These are phyloP conservation scores for Athene cunicularia DNA, from an alignment of 2,113 vertebrate species.

Conservation along the genomic window DNA sequence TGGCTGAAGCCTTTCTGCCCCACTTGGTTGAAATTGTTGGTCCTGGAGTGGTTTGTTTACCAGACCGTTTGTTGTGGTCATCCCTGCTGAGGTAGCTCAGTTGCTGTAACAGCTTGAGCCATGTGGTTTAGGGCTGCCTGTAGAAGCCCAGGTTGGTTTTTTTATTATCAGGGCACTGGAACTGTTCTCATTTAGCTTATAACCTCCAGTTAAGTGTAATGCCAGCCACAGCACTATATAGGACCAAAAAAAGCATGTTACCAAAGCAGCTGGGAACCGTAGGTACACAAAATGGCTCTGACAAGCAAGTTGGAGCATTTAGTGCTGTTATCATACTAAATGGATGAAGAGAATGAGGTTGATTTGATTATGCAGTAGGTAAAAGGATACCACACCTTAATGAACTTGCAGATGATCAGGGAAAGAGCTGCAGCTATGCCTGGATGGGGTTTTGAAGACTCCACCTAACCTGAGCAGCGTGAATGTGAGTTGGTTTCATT, in stretches of 20 bases:
- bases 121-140: neutral
- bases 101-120: neutral
- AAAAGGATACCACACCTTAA: neutral
- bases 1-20: neutral
- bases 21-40: neutral
- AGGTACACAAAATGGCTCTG: neutral
- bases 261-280: neutral
- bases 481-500: neutral
- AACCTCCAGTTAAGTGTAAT: neutral
- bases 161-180: neutral
- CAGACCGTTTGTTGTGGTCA: neutral
- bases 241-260: neutral
- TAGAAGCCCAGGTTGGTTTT: neutral
- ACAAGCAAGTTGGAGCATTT: neutral
- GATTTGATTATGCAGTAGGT: neutral
- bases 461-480: neutral
- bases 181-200: neutral
- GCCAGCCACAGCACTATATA: neutral
- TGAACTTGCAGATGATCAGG: neutral
- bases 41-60: neutral
- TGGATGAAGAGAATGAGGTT: neutral
- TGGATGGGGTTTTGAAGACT: neutral
- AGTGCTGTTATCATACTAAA: neutral
- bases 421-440: neutral
- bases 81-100: neutral